Evolutionary conservation across 2,113 vertebrate genomes (phyloP).

Genomic region (Malurus melanocephalus): DNA sequence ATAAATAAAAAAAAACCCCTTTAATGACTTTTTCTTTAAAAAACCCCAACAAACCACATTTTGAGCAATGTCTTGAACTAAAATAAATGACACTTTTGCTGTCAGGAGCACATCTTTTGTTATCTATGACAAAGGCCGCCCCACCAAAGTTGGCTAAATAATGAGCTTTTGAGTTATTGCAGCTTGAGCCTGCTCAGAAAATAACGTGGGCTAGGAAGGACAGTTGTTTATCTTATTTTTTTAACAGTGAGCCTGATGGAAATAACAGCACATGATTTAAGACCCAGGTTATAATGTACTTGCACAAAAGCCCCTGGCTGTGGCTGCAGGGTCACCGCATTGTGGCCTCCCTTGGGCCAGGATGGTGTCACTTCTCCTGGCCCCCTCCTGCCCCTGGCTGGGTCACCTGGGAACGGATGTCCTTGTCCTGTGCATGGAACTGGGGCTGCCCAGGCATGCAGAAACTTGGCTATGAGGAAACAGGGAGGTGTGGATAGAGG

Average conservation of each 20-base stretch:
- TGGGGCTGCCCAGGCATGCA: neutral
- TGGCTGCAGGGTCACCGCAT: fast-evolving
- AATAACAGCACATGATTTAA: neutral
- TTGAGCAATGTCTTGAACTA: neutral
- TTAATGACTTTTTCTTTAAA: neutral
- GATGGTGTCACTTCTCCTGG: neutral
- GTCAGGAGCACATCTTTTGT: neutral
- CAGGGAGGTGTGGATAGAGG: neutral
- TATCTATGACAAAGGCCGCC: neutral
- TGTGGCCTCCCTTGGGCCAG: neutral
- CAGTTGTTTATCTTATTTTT: neutral
- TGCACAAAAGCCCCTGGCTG: neutral
- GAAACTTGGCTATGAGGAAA: constrained; percentile 20
- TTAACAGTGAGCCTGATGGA: neutral
- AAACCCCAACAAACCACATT: neutral
- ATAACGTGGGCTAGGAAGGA: neutral
- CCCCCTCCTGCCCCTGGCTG: fast-evolving
- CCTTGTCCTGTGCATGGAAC: fast-evolving
- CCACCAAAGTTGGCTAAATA: neutral
- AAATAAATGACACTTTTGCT: neutral
- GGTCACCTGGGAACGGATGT: neutral
- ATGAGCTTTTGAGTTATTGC: neutral
- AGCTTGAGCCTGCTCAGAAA: neutral
- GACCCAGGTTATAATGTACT: neutral
- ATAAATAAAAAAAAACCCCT: neutral